A percentile compares a stretch with the other conserved stretches of the same genome.
Evolutionary conservation across 2,888 invertebrate genomes (phyloP).

Genomic region (Phengaris alcon): DNA sequence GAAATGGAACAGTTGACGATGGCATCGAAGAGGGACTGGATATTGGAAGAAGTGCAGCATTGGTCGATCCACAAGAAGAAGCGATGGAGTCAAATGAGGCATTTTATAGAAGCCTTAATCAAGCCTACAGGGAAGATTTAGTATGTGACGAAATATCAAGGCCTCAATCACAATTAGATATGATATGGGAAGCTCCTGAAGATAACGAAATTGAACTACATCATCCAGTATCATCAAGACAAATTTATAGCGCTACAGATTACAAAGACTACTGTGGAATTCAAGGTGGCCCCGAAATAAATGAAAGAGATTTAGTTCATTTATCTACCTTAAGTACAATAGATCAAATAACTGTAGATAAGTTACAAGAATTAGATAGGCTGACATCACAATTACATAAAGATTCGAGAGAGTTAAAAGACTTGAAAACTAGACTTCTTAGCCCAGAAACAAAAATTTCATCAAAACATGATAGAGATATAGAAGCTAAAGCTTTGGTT

Average conservation of each 20-base stretch:
- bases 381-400: conserved; percentile 87
- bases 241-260: conserved; percentile 87
- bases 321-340: conserved; percentile 86
- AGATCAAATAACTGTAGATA: conserved; percentile 88
- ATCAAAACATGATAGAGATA: conserved; percentile 73
- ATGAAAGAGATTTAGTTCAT: conserved; percentile 88
- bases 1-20: conserved; percentile 83
- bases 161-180: conserved; percentile 86
- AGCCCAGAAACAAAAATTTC: conserved; percentile 80
- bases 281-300: conserved; percentile 84
- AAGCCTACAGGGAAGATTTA: conserved; percentile 90
- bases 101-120: conserved; percentile 92
- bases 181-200: conserved; percentile 93
- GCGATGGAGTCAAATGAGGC: conserved; percentile 89
- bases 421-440: conserved; percentile 84
- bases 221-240: conserved; percentile 76
- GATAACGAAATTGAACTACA: conserved; percentile 81
- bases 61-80: conserved; percentile 68
- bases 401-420: conserved; percentile 88
- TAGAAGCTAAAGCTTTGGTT: conserved; percentile 79
- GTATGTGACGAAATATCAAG: conserved; percentile 82
- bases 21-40: conserved; percentile 83
- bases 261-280: conserved; percentile 87
- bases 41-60: conserved; percentile 65
- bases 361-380: conserved; percentile 88